phyloP scores from a whole-genome alignment of 2,797 vertebrate genomes.

The Pelodytes ibericus region DNA sequence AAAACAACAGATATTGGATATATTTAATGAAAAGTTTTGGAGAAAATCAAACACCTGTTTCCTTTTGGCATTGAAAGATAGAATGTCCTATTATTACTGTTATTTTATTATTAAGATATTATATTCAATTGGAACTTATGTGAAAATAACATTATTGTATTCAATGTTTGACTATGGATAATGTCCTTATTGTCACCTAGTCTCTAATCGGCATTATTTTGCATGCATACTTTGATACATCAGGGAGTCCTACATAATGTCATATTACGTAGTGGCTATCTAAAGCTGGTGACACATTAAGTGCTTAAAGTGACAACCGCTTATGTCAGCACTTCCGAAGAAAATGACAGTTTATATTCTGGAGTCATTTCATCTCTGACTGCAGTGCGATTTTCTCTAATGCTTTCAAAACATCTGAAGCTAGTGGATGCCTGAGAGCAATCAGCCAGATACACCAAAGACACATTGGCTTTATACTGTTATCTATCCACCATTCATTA shows the following conservation, averaged over 20 bases:
- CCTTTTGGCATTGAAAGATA: too few species aligned
- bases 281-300: neutral
- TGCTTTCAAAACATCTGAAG: slow-evolving; percentile 9
- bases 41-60: too few species aligned
- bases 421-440: neutral
- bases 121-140: too few species aligned
- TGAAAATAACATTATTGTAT: too few species aligned
- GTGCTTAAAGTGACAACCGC: slow-evolving; percentile 2
- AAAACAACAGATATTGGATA: too few species aligned
- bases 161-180: too few species aligned
- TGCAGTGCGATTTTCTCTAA: slow-evolving; percentile 19
- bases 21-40: too few species aligned
- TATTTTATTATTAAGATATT: too few species aligned
- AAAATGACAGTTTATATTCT: slow-evolving; percentile 9
- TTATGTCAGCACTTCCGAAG: slow-evolving; percentile 7
- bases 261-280: neutral
- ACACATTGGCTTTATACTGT: neutral
- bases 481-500: neutral
- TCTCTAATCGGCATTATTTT: neutral
- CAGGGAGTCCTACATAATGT: neutral
- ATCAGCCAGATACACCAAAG: neutral
- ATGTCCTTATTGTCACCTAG: too few species aligned
- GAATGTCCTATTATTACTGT: too few species aligned
- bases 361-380: slow-evolving; percentile 13
- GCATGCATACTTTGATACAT: neutral